phyloP scores from a whole-genome alignment of 2,797 vertebrate genomes.

The Aeoliscus strigatus region DNA sequence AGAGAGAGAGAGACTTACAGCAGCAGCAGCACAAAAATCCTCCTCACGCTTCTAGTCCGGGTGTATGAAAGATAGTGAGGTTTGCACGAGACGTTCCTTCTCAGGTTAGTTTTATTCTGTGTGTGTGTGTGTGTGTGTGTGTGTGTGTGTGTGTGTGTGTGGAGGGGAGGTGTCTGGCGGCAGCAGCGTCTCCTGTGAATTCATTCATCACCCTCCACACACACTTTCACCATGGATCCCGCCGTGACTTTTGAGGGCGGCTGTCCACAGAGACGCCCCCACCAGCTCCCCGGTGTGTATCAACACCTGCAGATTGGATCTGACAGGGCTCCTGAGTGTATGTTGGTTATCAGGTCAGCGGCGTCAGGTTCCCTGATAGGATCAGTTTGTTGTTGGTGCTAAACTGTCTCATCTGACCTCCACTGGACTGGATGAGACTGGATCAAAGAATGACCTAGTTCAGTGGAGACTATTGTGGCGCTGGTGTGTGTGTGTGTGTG shows the following conservation, averaged over 20 bases:
- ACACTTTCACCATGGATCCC: not conserved
- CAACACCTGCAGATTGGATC: slow-evolving; percentile 19
- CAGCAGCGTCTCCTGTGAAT: not conserved
- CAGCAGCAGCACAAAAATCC: too few relatives aligned
- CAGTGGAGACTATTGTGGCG: slow-evolving; percentile 2
- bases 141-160: slow-evolving; percentile 8
- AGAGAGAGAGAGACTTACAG: too few relatives aligned
- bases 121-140: too few relatives aligned
- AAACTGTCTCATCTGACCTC: slow-evolving; percentile 1
- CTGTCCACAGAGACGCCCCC: not conserved
- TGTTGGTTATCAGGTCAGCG: slow-evolving; percentile 26
- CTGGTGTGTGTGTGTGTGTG: not conserved
- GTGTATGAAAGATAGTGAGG: too few relatives aligned
- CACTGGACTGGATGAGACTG: slow-evolving; percentile 1
- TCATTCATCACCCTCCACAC: not conserved
- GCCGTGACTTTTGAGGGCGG: slow-evolving; percentile 14
- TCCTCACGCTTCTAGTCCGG: too few relatives aligned
- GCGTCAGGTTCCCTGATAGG: slow-evolving; percentile 36
- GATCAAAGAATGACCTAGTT: slow-evolving; percentile 20
- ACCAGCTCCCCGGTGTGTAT: slow-evolving; percentile 23
- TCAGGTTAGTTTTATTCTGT: slow-evolving; percentile 11
- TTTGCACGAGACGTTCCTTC: too few relatives aligned
- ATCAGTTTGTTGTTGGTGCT: slow-evolving; percentile 25
- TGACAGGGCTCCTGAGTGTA: not conserved
- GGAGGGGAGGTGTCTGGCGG: slow-evolving; percentile 1